Base-by-base conservation (phyloP, 2,113 vertebrate species). In the Peromyscus polionotus region DNA sequence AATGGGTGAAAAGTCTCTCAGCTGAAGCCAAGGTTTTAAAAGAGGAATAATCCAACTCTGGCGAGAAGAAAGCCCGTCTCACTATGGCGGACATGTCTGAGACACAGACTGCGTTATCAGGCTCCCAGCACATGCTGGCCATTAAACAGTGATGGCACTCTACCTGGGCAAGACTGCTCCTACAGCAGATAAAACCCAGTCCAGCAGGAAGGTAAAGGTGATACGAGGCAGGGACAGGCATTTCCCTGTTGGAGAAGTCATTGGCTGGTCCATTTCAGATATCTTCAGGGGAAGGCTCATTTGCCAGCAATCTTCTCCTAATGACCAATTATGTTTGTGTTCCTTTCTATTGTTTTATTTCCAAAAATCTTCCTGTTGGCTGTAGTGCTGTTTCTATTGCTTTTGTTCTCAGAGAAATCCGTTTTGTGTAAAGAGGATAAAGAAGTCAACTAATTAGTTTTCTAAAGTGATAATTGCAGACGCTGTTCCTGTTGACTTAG, bases 391-490 rank as follows among this genome's bases (percentile, higher is more conserved):
- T 28, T 36, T 75, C 72, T 88, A 33, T 90, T 95, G 51, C 67
- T 90, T 90, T 93, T 93, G 9, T 84, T 81, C 94, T 76, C 54
- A 39, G 88, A 65, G n/a, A 75, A 57, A 95, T 90, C 14, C 92
- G 6, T 79, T 96, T 83, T 97, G 7, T 91, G 24, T 93, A 94
- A 88, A 83, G 48, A 87, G 73, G 83, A 61, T 90, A 97, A 97
- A 76, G 85, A 20, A 97, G 83, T 65, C 7, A 95, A 93, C 72
- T 88, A 76, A 79, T 94, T 96, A 65, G 42, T 93, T 81, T 98
- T 95, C 94, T 94, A n/a, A 92, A 80, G 97, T 97, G 79, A 96
- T 98, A 94, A 95, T 97, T 96, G 86, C 51, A 92, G 45, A 59
- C 85, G 70, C 72, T 89, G 75, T 85, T 80, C n/a, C 94, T 94